A percentile compares a stretch with the other conserved stretches of the same genome.
phyloP scores from a whole-genome alignment of 2,888 invertebrate genomes.

The Prostheceraeus crozeri region DNA sequence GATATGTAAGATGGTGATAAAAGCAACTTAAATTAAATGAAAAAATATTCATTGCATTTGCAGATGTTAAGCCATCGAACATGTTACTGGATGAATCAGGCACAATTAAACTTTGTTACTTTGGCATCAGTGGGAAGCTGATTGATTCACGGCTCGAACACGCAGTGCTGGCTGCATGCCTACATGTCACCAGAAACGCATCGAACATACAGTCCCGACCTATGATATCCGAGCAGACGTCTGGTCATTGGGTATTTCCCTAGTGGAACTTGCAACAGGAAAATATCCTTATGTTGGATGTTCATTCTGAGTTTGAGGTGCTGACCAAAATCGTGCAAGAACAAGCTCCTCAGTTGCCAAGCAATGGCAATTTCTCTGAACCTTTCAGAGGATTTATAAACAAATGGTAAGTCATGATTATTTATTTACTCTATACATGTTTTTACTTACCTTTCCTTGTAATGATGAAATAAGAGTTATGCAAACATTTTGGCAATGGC shows the following conservation, averaged over 20 bases:
- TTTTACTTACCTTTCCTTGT: no score
- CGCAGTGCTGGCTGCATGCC: conserved; percentile 93
- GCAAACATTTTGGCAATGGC: no score
- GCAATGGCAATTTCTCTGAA: conserved; percentile 68
- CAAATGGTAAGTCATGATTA: conserved; percentile 75
- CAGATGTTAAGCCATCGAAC: conserved; percentile 94
- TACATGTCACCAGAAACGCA: conserved; percentile 98
- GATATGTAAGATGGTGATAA: no score
- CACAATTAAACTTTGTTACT: conserved; percentile 94
- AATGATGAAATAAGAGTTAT: no score
- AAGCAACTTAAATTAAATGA: no score
- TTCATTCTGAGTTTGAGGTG: conserved; percentile 94
- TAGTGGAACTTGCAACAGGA: conserved; percentile 85
- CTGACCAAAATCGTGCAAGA: conserved; percentile 76
- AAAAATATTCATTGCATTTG: no score
- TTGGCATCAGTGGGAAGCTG: conserved; percentile 93
- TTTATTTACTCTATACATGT: no score
- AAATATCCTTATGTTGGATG: conserved; percentile 85
- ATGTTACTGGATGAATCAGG: conserved; percentile 89
- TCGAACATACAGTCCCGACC: conserved; percentile 88
- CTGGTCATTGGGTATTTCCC: conserved; percentile 81
- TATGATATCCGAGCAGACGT: conserved; percentile 99
- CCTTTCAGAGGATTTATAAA: conserved; percentile 83
- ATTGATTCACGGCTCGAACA: conserved; percentile 97
- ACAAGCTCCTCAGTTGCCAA: conserved; percentile 63